Percentiles rank a stretch among this genome's conserved stretches.
These are phyloP conservation scores for Forbesichthys papilliferus DNA, from an alignment of 2,113 vertebrate species.

Conservation along the genomic window DNA sequence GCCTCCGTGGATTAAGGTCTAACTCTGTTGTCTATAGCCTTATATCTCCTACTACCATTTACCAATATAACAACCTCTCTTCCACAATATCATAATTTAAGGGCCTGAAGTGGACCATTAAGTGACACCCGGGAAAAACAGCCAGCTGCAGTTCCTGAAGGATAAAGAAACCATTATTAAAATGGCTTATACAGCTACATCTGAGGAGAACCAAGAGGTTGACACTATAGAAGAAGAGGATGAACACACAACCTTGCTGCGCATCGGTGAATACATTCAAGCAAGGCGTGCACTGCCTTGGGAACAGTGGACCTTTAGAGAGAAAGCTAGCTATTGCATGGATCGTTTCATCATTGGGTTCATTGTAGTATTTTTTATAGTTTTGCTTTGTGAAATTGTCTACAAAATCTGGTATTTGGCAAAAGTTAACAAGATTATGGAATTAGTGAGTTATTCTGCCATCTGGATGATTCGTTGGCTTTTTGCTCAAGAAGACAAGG, in stretches of 20 bases:
- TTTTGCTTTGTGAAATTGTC: constrained; percentile 49
- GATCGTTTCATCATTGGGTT: constrained; percentile 72
- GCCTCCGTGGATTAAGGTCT: neutral
- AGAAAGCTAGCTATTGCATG: constrained; percentile 63
- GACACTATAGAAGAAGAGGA: constrained; percentile 56
- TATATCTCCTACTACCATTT: neutral
- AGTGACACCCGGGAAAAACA: no score
- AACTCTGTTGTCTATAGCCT: neutral
- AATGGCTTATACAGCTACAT: constrained; percentile 60
- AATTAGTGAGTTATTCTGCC: constrained; percentile 44
- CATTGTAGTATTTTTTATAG: constrained; percentile 47
- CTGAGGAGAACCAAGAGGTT: constrained; percentile 34
- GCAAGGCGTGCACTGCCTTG: constrained; percentile 56
- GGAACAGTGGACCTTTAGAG: constrained; percentile 72
- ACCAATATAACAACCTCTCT: neutral
- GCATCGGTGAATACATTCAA: constrained; percentile 61
- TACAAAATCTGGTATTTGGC: constrained; percentile 75
- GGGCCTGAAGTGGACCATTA: neutral
- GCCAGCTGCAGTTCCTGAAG: constrained; percentile 5
- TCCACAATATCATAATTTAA: constrained; percentile 3
- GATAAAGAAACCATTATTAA: neutral
- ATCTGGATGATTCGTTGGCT: constrained; percentile 59
- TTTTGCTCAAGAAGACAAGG: constrained; percentile 59
- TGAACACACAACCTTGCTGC: constrained; percentile 43
- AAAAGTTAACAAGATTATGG: constrained; percentile 47